phyloP scores from a whole-genome alignment of 1,140 invertebrate species.

The Cephus cinctus region DNA sequence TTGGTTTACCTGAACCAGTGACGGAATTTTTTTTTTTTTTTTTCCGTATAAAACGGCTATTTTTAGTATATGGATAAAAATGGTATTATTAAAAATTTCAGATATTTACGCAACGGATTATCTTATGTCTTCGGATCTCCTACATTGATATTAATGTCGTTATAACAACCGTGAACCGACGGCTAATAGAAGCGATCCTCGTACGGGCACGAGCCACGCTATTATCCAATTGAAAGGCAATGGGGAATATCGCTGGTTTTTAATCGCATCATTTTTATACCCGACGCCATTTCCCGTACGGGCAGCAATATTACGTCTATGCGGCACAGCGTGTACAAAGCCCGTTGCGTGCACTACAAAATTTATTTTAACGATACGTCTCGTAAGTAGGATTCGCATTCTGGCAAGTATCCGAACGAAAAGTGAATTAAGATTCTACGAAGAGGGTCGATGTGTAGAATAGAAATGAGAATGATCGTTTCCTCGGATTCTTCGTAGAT shows the following conservation, averaged over 20 bases:
- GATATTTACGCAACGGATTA: not conserved
- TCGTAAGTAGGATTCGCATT: not conserved
- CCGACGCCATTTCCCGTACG: not conserved
- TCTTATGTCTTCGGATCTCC: too few relatives aligned
- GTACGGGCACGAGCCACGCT: conserved; percentile 28
- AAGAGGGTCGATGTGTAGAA: not conserved
- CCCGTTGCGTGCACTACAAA: not conserved
- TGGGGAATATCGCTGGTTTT: not conserved
- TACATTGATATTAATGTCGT: conserved; percentile 32
- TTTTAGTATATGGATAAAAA: not conserved
- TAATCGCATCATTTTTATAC: not conserved
- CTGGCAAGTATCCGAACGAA: too few relatives aligned
- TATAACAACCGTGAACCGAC: conserved; percentile 18
- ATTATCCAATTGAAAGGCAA: conserved; percentile 28
- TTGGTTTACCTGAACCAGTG: not conserved
- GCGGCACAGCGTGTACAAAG: too few relatives aligned
- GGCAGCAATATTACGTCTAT: too few relatives aligned
- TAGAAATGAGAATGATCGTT: too few relatives aligned
- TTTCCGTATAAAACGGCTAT: not conserved
- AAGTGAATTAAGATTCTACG: not conserved
- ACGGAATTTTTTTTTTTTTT: not conserved
- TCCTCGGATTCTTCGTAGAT: too few relatives aligned
- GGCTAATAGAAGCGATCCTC: conserved; percentile 21
- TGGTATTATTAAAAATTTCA: too few relatives aligned
- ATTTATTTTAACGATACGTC: not conserved